Base-by-base conservation (phyloP, 2,113 vertebrate species). In the Ceuthmochares aereus region DNA sequence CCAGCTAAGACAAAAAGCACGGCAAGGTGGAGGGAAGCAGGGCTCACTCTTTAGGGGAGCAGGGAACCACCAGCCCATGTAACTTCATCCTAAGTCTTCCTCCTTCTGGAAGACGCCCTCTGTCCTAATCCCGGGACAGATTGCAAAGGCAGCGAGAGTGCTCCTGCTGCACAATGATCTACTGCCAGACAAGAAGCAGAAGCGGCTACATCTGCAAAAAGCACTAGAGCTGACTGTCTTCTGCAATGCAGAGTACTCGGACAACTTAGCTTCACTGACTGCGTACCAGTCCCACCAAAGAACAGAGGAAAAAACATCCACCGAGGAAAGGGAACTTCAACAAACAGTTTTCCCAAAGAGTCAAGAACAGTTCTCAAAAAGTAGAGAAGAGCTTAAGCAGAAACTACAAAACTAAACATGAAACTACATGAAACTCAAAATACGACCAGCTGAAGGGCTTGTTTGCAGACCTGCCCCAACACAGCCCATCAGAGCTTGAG, bases 181-280 rank as follows among this genome's bases (percentile, higher is more conserved):
- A 6, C 47, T 16, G 23, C 29, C 30, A n/a, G 56, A 10, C 14
- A 14, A 69, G 54, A 76, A 22, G 12, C 43, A 77, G 34, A 49
- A 42, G 18, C 37, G 52, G 60, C 69, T 32, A 26, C 2, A 2
- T 4, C 0, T 1, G 52, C 59, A 47, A 52, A 10, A 67, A 45
- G 10, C 14, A 40, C 37, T 16, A 29, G 22, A 78, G 52, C 52
- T 29, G 32, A 19, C 30, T n/a, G 27, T 14, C 19, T 25, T 14
- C 17, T 7, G 21, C 1, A 3, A 25, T 14, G 25, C 9, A 2
- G 10, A 23, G 18, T 22, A 27, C 18, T 42, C 20, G 2, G 54
- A 7, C 40, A 32, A 6, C 15, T 7, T 15, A 6, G 45, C 29
- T 54, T 30, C 12, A 6, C 37, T 58, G 43, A 72, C 34, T 3